Base-by-base conservation (phyloP, 2,113 vertebrate species). In the Phodopus roborovskii region DNA sequence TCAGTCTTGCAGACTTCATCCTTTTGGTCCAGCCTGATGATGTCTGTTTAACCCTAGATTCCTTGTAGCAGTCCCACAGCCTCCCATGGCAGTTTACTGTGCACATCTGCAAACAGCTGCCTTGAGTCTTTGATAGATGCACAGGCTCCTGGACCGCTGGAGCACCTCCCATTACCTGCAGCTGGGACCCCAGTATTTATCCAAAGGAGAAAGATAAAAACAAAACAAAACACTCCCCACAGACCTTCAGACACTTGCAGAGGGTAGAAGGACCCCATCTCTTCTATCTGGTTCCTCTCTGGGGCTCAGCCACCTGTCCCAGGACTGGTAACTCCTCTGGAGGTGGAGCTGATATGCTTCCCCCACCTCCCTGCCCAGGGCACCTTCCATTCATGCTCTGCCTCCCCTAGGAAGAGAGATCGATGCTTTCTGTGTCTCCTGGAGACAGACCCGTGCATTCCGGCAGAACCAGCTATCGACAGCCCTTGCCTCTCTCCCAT, bases 401-500 rank as follows among this genome's bases (percentile, higher is more conserved):
- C 94, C 97, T 98, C 98, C 97, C 97, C 26, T 78, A 97, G 95
- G 97, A 96, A 97, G 97, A 62, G 92, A 97, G 92, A 97, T 98
- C 98, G 95, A 98, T 97, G 97, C 92, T 95, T 94, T 95, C 96
- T 93, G 93, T 94, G 97, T 97, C 96, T 97, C 97, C 50, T 22
- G 45, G 94, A 97, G 96, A 95, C 95, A 97, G 97, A 92, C 70
- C 78, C 11, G 48, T 87, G 93, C 93, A 86, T 96, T 97, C 97
- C 92, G 97, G 96, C 56, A 84, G 93, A 95, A 95, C 95, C 10
- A 50, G 50, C 86, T 97, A 98, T 98, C 94, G 97, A 98, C 97
- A 97, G 96, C 91, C 62, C 66, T 95, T 48, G 71, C 96, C 97
- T 94, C 93, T 92, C 95, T 94, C 71, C 56, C 75, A 96, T 96